Conservation (phyloP, 1,140 invertebrate species). For the Halictus rubicundus region DNA sequence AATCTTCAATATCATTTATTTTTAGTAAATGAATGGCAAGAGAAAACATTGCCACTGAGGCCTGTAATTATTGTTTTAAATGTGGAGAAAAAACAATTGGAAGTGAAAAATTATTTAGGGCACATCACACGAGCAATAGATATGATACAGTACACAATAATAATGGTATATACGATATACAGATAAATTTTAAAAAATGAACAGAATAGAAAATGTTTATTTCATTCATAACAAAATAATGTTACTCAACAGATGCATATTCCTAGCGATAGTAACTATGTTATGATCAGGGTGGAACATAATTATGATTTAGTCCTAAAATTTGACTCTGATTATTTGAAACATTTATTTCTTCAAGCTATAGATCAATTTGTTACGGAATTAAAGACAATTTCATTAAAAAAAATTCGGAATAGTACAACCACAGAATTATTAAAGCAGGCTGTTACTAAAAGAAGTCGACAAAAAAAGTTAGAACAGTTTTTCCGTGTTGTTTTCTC, state of each 20-base stretch:
- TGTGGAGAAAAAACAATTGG: neutral
- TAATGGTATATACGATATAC: neutral
- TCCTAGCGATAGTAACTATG: neutral
- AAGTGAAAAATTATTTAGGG: conserved; percentile 3
- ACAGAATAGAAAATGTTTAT: neutral
- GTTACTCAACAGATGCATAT: neutral
- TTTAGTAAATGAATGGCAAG: conserved; percentile 6
- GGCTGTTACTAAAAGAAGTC: neutral
- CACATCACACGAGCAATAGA: neutral
- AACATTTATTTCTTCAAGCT: neutral
- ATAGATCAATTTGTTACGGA: neutral
- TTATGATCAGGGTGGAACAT: neutral
- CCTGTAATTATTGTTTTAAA: conserved; percentile 1
- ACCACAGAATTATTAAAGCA: neutral
- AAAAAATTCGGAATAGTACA: neutral
- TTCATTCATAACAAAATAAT: neutral
- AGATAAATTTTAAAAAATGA: neutral
- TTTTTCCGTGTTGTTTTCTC: neutral
- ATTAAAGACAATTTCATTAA: neutral
- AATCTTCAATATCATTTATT: neutral
- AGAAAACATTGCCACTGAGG: neutral
- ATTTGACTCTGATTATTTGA: neutral
- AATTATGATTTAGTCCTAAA: conserved; percentile 4
- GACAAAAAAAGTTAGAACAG: neutral
- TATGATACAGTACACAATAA: neutral